Conservation (phyloP, 2,888 invertebrate species). For the Oscheius sp. region DNA sequence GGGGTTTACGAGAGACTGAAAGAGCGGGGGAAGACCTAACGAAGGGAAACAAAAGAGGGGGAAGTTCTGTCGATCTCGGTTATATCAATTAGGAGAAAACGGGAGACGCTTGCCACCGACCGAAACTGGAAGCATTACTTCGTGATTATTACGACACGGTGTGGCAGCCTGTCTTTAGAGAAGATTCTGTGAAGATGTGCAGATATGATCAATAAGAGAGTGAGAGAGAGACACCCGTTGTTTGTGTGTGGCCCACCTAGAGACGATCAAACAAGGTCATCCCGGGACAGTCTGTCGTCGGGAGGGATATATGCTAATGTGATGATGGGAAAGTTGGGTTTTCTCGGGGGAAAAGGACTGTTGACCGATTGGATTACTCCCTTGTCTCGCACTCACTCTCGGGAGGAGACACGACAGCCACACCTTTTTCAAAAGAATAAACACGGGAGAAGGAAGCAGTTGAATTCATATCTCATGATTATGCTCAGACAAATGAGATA, state of each 20-base stretch:
- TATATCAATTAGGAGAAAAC: constrained; percentile 30
- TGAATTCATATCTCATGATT: too few relatives aligned
- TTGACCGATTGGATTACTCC: constrained; percentile 13
- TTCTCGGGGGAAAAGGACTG: not conserved
- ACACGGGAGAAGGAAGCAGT: too few relatives aligned
- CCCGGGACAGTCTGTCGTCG: constrained; percentile 15
- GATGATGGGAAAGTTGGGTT: not conserved
- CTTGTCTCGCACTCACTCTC: not conserved
- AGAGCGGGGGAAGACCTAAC: not conserved
- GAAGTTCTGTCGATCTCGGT: constrained; percentile 25
- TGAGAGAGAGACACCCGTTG: constrained; percentile 3
- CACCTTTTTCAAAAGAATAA: too few relatives aligned
- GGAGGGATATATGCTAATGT: constrained; percentile 17
- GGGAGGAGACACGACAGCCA: too few relatives aligned
- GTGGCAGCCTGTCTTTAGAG: not conserved
- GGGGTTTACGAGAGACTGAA: not conserved
- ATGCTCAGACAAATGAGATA: too few relatives aligned
- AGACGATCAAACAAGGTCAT: constrained; percentile 39
- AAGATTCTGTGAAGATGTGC: constrained; percentile 30
- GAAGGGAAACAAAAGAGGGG: not conserved
- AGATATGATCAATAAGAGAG: constrained; percentile 36
- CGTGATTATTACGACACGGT: constrained; percentile 32
- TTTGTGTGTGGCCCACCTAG: constrained; percentile 9
- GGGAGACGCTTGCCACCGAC: constrained; percentile 15
- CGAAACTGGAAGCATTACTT: constrained; percentile 34